Evolutionary conservation across 2,888 invertebrate species (phyloP), one percentile per base, ranked within the genome.

Genomic region (Penaeus monodon): DNA sequence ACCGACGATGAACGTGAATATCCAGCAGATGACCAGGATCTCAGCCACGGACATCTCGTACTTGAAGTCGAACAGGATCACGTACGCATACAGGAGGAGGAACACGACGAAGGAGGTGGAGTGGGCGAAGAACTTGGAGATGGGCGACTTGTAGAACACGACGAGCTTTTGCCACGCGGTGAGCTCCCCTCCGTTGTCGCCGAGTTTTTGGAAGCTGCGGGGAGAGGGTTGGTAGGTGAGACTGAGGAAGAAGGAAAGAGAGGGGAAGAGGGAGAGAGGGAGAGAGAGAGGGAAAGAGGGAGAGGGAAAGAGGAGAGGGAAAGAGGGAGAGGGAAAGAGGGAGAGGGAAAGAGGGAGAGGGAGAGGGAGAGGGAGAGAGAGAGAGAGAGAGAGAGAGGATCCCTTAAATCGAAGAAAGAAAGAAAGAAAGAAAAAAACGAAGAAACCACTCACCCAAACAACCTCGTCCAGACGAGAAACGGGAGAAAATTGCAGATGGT

Each of bases 31-130:
- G 73, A 92, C 91, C 14, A 92, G 80, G 76, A 90, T 91, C 89
- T 93, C 93, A 20, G 91, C 90, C 24, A 91, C 90, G 44, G 91
- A 90, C 57, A 92, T 91, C 44, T 88, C 57, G 33, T 89, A 90
- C 22, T 91, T 90, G 89, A 92, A 92, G 88, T 92, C 92, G 88
- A 93, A 92, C 87, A 93, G 91, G 38, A 93, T 89, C 91, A 93
- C 91, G 91, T 92, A 93, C 10, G 92, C 91, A 90, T 92, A 92
- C 74, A 92, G 89, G 7, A 90, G 66, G 79, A 93, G 91, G 90
- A 93, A 93, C 12, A 91, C 84, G 27, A 92, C 78, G 90, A 92
- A 93, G 87, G 91, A 64, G 24, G 90, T 66, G 57, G 88, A 86
- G 73, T 89, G 90, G 64, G 91, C 89, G 33, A 91, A 89, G 91